Evolutionary conservation across 1,140 invertebrate species (phyloP), one percentile per base, ranked within the genome.

Genomic region (Aphis gossypii): DNA sequence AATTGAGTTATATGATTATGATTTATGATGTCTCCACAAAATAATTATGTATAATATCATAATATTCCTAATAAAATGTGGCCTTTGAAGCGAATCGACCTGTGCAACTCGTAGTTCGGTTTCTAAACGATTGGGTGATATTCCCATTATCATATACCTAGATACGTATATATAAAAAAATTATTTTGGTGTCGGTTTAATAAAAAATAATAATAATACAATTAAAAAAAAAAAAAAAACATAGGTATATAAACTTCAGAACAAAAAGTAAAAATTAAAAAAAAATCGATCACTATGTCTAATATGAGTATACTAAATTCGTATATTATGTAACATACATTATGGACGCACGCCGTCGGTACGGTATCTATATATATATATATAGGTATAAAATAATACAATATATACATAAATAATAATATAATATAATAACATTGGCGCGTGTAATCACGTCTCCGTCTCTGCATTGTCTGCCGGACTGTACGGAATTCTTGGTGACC

Each of bases 71-170:
- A 51, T n/a, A 76, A 18, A 76, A n/a, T 18, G n/a, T n/a, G 14
- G 76, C 38, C 76, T 38, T 83, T 38, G 35, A 35, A 38, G 76
- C 76, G 76, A 83, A 83, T 38, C n/a, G 21, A 83, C 76, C 35
- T 76, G 14, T n/a, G n/a, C 30, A 60, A 60, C 44, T 18, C 30
- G 86, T 41, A 41, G 38, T 88, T 88, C 44, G n/a, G 30, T 88
- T 88, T 89, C 88, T 89, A 89, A 89, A 56, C 48, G 51, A 88
- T 88, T 48, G 4, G 44, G 25, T 30, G 86, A 88, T 88, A 51
- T 48, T 88, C 46, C 44, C 11, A 30, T 46, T 88, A 3, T 14
- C 44, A 44, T 20, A 23, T 38, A 23, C 38, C 30, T 9, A 68
- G 3, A n/a, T 30, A 44, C 21, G 20, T 18, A 48, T 48, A 48